Evolutionary conservation across 2,888 invertebrate species (phyloP).

Genomic region (Cheilosia scutellata): DNA sequence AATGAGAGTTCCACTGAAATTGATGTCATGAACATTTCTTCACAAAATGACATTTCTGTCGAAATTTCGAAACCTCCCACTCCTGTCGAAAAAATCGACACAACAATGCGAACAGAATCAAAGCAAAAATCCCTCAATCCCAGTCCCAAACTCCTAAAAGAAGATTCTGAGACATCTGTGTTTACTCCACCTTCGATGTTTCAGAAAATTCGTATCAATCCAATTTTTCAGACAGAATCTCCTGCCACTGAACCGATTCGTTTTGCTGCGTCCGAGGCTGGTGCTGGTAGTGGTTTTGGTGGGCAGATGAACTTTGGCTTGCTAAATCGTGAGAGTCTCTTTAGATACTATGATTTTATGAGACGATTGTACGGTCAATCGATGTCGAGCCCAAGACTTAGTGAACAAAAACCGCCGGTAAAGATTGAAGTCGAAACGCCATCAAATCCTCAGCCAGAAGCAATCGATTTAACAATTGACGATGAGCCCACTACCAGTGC

Average conservation of each 20-base stretch:
- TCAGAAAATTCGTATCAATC: slow-evolving; percentile 80
- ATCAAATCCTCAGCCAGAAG: background rate
- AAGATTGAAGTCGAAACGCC: slow-evolving; percentile 14
- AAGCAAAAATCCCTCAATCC: slow-evolving; percentile 20
- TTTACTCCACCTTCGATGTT: slow-evolving; percentile 37
- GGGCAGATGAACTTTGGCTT: slow-evolving; percentile 78
- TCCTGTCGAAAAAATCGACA: slow-evolving; percentile 30
- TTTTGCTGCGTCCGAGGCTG: slow-evolving; percentile 22
- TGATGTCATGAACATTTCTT: slow-evolving; percentile 81
- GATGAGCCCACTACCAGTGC: slow-evolving; percentile 43
- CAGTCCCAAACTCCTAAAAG: slow-evolving; percentile 15
- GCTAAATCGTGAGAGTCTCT: slow-evolving; percentile 79
- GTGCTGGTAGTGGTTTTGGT: slow-evolving; percentile 28
- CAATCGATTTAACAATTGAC: slow-evolving; percentile 43
- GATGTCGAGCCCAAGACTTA: background rate
- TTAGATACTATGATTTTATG: slow-evolving; percentile 83
- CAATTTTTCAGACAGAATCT: slow-evolving; percentile 79
- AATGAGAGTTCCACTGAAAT: slow-evolving; percentile 83
- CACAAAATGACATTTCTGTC: slow-evolving; percentile 82
- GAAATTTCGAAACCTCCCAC: slow-evolving; percentile 77
- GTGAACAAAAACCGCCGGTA: background rate
- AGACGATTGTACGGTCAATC: slow-evolving; percentile 80
- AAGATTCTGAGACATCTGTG: slow-evolving; percentile 32
- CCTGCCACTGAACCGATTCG: slow-evolving; percentile 77
- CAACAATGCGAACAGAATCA: slow-evolving; percentile 9